Conservation (phyloP, 2,888 invertebrate genomes). For the Plutella xylostella region DNA sequence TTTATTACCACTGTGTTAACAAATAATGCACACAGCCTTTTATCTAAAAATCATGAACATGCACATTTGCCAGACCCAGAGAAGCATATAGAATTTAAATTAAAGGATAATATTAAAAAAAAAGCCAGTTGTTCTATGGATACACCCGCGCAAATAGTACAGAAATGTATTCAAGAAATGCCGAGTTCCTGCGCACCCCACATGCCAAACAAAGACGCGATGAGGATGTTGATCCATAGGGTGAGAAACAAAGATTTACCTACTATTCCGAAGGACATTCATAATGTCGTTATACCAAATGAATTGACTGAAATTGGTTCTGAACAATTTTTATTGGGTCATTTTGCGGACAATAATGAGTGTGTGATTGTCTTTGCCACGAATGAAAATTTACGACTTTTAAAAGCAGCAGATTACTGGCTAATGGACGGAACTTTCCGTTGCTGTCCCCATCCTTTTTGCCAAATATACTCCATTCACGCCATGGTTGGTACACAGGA, state of each 20-base stretch:
- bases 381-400: not conserved
- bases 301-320: not conserved
- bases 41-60: not conserved
- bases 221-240: slow-evolving; percentile 9
- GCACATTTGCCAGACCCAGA: not conserved
- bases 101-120: slow-evolving; percentile 2
- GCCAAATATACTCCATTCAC: slow-evolving; percentile 9
- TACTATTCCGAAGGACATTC: not conserved
- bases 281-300: not conserved
- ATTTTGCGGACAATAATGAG: not conserved
- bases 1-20: not conserved
- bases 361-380: not conserved
- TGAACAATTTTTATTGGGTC: not conserved
- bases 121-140: slow-evolving; percentile 6
- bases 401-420: not conserved
- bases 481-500: slow-evolving; percentile 3
- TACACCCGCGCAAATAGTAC: not conserved
- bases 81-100: not conserved
- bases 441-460: slow-evolving; percentile 10
- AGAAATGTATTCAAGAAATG: not conserved
- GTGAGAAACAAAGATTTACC: slow-evolving; percentile 11
- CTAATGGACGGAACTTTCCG: slow-evolving; percentile 11
- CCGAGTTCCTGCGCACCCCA: slow-evolving; percentile 1
- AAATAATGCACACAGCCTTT: not conserved
- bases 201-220: slow-evolving; percentile 8